Evolutionary conservation across 1,140 invertebrate genomes (phyloP), one percentile per base, ranked within the genome.

Genomic region (Dendrolimus punctatus): DNA sequence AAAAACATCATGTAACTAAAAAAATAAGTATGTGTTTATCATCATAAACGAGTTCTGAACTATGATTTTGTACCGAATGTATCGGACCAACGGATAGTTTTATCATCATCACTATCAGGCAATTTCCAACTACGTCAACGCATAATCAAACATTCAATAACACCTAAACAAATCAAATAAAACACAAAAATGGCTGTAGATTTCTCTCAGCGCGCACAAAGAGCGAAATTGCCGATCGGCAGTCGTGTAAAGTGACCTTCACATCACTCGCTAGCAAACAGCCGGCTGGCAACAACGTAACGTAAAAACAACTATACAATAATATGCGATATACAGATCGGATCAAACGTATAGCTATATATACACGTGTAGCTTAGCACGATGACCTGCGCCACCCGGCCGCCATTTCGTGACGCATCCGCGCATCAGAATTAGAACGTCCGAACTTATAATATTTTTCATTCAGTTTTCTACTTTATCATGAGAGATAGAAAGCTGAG

Each of bases 271-370:
- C 55, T 44, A 52, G 49, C 50, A 53, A 58, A 55, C 58, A 51
- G 50, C 59, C 59, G 60, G 60, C 60, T 62, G 60, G 60, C 52
- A 62, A 62, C 58, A 62, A 53, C 60, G 60, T 62, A 62, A 55
- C 60, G 60, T 62, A 62, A 61, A 61, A 61, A 9, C 4, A 39
- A 49, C 48, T 49, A 39, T 39, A 49, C 53, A 45, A 47, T 50
- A 40, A 54, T 59, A 59, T 55, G 49, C 49, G 52, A 42, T 56
- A 56, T 56, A 56, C 9, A 53, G 41, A 58, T 57, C 39, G 55
- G 55, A 52, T 57, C 55, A 57, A 57, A 52, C 55, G 52, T 49
- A 37, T 49, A 51, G 7, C 6, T 58, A 58, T 53, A 45, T 58
- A 58, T 53, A 52, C 43, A 49, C 46, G 42, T 53, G 54, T 56